A percentile compares a stretch with the other conserved stretches of the same genome.
phyloP scores from a whole-genome alignment of 2,797 vertebrate genomes.

The Macrochelys suwanniensis region DNA sequence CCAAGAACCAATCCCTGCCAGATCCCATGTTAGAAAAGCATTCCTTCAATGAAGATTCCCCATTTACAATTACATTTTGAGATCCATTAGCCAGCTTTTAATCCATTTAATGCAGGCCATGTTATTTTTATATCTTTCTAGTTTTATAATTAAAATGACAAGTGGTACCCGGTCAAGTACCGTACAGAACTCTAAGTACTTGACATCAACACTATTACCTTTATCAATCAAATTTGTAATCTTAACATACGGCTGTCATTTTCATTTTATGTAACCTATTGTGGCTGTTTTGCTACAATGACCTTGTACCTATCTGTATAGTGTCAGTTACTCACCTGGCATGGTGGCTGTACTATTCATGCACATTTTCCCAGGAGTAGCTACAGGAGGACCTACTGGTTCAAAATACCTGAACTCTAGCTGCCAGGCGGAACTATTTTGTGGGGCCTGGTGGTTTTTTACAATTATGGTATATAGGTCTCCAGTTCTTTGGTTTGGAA shows the following conservation, averaged over 20 bases:
- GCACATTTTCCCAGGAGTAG: background rate
- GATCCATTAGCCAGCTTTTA: background rate
- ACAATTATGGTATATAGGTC: background rate
- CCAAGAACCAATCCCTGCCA: background rate
- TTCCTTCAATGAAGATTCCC: background rate
- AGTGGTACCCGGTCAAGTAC: background rate
- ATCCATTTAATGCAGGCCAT: background rate
- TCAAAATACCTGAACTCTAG: background rate
- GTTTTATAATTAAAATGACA: background rate
- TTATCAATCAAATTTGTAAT: background rate
- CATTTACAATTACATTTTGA: background rate
- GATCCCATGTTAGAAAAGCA: background rate
- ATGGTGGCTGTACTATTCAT: background rate
- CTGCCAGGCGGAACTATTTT: background rate
- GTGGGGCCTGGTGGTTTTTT: background rate
- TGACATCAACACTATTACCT: background rate
- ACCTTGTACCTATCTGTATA: background rate
- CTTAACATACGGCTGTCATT: background rate
- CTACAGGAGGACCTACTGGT: background rate
- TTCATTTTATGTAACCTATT: background rate
- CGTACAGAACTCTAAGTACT: background rate
- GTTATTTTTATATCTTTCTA: background rate
- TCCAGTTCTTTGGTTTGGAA: background rate
- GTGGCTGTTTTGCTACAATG: background rate
- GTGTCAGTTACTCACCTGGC: background rate